Evolutionary conservation across 2,113 vertebrate genomes (phyloP).

Genomic region (human (Homo sapiens)): DNA sequence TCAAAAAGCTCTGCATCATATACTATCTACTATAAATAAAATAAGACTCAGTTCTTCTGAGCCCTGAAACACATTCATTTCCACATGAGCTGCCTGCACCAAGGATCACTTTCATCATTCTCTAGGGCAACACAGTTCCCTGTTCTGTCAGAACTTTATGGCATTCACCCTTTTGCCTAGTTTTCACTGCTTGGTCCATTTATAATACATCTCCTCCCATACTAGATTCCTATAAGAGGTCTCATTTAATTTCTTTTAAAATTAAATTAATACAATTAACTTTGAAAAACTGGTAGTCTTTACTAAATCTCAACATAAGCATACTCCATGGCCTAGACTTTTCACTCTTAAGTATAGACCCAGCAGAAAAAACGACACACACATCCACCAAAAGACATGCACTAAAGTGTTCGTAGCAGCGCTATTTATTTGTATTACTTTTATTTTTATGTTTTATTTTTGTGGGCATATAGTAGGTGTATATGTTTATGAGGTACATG

Average conservation of each 20-base stretch:
- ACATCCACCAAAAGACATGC: not conserved
- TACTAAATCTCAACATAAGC: not conserved
- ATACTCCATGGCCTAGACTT: not conserved
- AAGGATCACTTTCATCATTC: not conserved
- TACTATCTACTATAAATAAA: constrained; percentile 20
- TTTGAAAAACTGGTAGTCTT: not conserved
- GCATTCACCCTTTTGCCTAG: not conserved
- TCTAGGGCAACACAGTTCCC: not conserved
- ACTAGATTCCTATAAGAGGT: not conserved
- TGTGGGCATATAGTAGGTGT: too few relatives aligned
- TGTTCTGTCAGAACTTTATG: not conserved
- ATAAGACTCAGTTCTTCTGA: not conserved
- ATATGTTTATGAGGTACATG: too few relatives aligned
- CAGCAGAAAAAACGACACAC: not conserved
- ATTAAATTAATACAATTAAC: not conserved
- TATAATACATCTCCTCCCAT: not conserved
- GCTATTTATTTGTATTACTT: not conserved
- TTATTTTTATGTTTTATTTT: too few relatives aligned
- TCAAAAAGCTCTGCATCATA: constrained; percentile 17
- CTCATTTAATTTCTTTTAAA: constrained; percentile 4
- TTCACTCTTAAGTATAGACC: not conserved
- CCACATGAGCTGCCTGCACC: not conserved
- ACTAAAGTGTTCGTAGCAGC: not conserved
- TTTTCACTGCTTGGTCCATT: not conserved
- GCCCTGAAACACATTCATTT: not conserved